Evolutionary conservation across 2,888 invertebrate genomes (phyloP).

Genomic region (Acheta domesticus): DNA sequence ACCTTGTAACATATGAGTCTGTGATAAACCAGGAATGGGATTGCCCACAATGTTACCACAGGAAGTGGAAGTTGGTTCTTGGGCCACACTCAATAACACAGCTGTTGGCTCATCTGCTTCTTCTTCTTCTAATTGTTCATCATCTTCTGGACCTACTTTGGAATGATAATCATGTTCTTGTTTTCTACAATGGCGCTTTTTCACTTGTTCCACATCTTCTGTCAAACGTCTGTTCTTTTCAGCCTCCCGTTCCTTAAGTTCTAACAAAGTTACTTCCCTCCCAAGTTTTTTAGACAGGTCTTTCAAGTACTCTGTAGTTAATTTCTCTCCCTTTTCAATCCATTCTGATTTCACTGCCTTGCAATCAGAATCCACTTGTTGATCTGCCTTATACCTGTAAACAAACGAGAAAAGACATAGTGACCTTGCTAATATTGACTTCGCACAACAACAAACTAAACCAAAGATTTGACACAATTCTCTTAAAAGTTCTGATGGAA

Average conservation of each 20-base stretch:
- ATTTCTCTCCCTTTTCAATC: slow-evolving; percentile 36
- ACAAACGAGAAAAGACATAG: neutral
- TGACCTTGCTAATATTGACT: no score
- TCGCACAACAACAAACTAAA: no score
- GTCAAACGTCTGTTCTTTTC: slow-evolving; percentile 27
- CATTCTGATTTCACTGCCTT: slow-evolving; percentile 33
- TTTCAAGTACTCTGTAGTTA: slow-evolving; percentile 34
- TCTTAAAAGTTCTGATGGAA: no score
- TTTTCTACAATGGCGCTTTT: slow-evolving; percentile 12
- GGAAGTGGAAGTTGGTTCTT: slow-evolving; percentile 19
- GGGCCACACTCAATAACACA: slow-evolving; percentile 25
- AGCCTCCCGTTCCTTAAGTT: slow-evolving; percentile 30
- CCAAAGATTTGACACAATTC: no score
- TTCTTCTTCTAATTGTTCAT: neutral
- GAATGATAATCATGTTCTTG: slow-evolving; percentile 29
- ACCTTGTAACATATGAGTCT: slow-evolving; percentile 24
- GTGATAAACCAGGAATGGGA: neutral
- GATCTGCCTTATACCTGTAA: slow-evolving; percentile 32
- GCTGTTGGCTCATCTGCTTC: slow-evolving; percentile 26
- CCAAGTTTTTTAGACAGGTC: slow-evolving; percentile 35
- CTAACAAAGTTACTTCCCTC: slow-evolving; percentile 33
- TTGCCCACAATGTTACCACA: neutral
- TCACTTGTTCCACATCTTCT: slow-evolving; percentile 27
- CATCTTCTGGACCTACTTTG: neutral
- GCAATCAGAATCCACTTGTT: slow-evolving; percentile 22